Evolutionary conservation across 2,888 invertebrate genomes (phyloP).

Genomic region (Campoletis raptor): DNA sequence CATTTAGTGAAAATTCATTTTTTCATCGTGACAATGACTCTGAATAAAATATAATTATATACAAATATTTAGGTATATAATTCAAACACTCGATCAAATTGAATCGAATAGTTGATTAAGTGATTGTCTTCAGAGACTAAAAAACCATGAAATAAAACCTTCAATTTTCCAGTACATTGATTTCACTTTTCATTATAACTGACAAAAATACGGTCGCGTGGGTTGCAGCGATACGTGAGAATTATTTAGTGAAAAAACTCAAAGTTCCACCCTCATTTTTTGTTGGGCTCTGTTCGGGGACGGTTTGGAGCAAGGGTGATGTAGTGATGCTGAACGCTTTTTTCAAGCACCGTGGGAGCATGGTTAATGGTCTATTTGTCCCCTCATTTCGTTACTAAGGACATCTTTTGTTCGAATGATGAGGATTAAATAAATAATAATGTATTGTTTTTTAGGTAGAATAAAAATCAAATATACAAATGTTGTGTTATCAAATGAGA

Average conservation of each 20-base stretch:
- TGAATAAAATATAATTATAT: background rate
- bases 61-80: background rate
- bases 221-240: background rate
- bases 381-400: background rate
- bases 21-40: background rate
- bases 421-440: background rate
- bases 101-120: background rate
- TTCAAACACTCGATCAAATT: background rate
- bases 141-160: background rate
- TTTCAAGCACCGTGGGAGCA: background rate
- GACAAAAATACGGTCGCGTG: background rate
- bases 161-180: conserved; percentile 1
- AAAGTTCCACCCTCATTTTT: background rate
- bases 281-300: background rate
- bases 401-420: background rate
- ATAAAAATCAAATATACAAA: background rate
- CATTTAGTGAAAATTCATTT: background rate
- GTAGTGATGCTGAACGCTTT: background rate
- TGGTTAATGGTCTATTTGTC: background rate
- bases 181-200: background rate
- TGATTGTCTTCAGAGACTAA: background rate
- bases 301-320: background rate
- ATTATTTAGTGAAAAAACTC: background rate
- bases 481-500: conserved; percentile 2
- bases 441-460: background rate